These are phyloP conservation scores for Vireo griseus DNA, from an alignment of 2,797 vertebrate species.

Conservation along the genomic window DNA sequence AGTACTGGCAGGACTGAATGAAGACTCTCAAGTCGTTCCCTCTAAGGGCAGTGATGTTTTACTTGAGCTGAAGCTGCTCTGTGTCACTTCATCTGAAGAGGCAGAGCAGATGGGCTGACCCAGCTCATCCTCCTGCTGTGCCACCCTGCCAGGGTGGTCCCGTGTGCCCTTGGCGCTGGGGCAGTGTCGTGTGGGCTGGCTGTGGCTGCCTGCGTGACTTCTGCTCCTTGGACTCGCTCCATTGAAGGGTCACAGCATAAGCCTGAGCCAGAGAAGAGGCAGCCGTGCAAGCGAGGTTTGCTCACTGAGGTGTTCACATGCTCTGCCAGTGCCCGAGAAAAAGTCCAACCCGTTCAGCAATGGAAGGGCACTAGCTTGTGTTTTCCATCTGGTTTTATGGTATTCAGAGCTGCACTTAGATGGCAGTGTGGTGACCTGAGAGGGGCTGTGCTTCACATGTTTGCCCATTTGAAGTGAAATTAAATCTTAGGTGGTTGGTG, in stretches of 20 bases:
- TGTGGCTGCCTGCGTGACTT: rapidly evolving
- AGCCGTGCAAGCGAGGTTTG: background rate
- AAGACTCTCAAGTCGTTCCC: background rate
- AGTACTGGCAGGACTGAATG: background rate
- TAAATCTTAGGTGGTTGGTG: background rate
- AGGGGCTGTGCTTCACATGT: background rate
- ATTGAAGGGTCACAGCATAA: background rate
- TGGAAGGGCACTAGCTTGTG: background rate
- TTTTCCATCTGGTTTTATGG: background rate
- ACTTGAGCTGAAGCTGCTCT: background rate
- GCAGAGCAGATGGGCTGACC: background rate
- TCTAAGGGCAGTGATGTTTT: background rate
- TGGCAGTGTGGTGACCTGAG: background rate
- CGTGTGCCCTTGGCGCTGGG: rapidly evolving
- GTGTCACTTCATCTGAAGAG: background rate
- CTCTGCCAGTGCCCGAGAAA: background rate
- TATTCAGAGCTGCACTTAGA: background rate
- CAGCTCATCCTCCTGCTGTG: background rate
- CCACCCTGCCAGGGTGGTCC: rapidly evolving
- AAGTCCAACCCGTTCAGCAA: background rate
- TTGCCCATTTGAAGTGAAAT: background rate
- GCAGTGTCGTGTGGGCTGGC: background rate
- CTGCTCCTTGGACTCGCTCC: background rate
- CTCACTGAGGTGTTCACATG: background rate
- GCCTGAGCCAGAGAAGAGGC: background rate